These are phyloP conservation scores for Proctacanthus coquilletti DNA, from an alignment of 1,140 invertebrate genomes.

Conservation along the genomic window DNA sequence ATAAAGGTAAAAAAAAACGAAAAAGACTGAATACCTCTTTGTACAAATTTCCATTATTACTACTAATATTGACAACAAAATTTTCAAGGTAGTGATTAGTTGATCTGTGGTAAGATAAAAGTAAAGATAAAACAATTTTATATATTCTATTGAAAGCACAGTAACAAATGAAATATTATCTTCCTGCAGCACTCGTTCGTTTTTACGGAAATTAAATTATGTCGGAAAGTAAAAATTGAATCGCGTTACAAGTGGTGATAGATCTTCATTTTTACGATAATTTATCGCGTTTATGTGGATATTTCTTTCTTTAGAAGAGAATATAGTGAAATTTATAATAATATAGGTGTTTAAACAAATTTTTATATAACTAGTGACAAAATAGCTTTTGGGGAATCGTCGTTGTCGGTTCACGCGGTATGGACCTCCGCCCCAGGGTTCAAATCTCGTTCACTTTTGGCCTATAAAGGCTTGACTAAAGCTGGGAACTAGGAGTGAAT, in stretches of 20 bases:
- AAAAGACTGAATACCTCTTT: background rate
- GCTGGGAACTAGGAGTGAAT: too few relatives aligned
- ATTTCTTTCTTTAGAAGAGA: background rate
- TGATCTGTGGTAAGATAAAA: background rate
- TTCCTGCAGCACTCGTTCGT: background rate
- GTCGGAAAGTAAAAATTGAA: too few relatives aligned
- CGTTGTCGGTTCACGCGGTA: constrained; percentile 14
- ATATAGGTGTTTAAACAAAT: background rate
- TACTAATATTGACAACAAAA: background rate
- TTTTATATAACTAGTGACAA: constrained; percentile 13
- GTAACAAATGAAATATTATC: background rate
- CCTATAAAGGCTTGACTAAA: constrained; percentile 11
- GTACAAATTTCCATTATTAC: background rate
- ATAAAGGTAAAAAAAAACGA: background rate
- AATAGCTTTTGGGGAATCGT: constrained; percentile 25
- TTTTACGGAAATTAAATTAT: too few relatives aligned
- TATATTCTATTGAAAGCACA: background rate
- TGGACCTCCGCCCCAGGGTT: constrained; percentile 28
- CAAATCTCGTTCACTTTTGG: constrained; percentile 13
- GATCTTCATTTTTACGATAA: background rate
- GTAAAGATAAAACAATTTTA: background rate
- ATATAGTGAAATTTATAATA: background rate
- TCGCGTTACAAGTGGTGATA: background rate
- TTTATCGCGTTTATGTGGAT: background rate
- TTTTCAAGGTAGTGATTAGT: background rate